Evolutionary conservation across 2,797 vertebrate species (phyloP).

Genomic region (Parambassis ranga): DNA sequence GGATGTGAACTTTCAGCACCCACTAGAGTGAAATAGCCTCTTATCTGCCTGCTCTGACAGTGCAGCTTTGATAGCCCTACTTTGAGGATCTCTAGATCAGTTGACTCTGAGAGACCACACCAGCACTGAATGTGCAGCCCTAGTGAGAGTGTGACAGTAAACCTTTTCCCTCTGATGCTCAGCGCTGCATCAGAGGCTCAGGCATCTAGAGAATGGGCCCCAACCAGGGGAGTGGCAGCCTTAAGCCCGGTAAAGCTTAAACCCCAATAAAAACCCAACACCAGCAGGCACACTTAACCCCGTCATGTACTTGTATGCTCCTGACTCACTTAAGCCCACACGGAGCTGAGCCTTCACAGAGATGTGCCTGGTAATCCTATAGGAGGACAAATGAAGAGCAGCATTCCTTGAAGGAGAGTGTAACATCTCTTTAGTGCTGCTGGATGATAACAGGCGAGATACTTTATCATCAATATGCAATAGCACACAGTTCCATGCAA

Average conservation of each 20-base stretch:
- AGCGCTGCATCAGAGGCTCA: slow-evolving; percentile 20
- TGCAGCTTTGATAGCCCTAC: slow-evolving; percentile 40
- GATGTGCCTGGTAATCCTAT: slow-evolving; percentile 63
- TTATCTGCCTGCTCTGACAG: slow-evolving; percentile 55
- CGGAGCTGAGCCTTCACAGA: slow-evolving; percentile 55
- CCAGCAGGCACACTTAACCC: slow-evolving; percentile 70
- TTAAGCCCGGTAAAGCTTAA: slow-evolving; percentile 54
- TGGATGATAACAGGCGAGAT: slow-evolving; percentile 22
- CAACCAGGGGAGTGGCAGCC: slow-evolving; percentile 58
- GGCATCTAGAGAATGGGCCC: slow-evolving; percentile 68
- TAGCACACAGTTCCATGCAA: slow-evolving; percentile 38
- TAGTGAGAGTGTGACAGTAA: too few relatives aligned
- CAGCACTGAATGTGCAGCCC: background rate
- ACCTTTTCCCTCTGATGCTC: too few relatives aligned
- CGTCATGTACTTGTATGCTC: slow-evolving; percentile 51
- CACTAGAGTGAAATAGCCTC: slow-evolving; percentile 50
- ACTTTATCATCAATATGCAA: slow-evolving; percentile 55
- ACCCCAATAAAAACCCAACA: slow-evolving; percentile 63
- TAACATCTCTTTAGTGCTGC: slow-evolving; percentile 37
- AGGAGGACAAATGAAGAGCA: slow-evolving; percentile 67
- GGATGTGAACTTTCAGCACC: slow-evolving; percentile 63
- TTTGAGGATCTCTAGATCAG: slow-evolving; percentile 57
- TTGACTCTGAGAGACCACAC: background rate
- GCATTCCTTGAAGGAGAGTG: slow-evolving; percentile 60
- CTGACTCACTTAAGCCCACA: slow-evolving; percentile 58